These are phyloP conservation scores for Procapra przewalskii DNA, from an alignment of 2,113 vertebrate species.

Conservation along the genomic window DNA sequence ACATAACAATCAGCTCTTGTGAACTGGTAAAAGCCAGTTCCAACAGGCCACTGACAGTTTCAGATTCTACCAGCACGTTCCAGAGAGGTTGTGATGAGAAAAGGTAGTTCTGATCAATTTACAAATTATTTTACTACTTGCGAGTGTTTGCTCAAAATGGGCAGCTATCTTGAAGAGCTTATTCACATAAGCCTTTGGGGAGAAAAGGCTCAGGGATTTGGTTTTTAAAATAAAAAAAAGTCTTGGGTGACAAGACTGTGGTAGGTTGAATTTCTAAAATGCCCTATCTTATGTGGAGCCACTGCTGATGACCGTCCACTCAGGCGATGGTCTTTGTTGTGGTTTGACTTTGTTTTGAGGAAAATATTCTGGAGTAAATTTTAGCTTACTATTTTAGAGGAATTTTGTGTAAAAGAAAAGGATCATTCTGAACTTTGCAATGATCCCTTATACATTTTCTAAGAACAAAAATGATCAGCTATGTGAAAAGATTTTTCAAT, in stretches of 20 bases:
- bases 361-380: constrained; percentile 29
- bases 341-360: constrained; percentile 60
- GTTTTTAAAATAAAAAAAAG: constrained; percentile 8
- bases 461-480: not conserved
- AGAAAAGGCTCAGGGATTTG: not conserved
- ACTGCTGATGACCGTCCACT: not conserved
- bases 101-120: not conserved
- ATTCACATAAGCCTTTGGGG: not conserved
- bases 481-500: not conserved
- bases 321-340: rapidly evolving
- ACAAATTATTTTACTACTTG: not conserved
- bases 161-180: not conserved
- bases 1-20: not conserved
- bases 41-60: not conserved
- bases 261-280: not conserved
- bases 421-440: not conserved
- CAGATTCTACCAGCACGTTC: not conserved
- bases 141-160: not conserved
- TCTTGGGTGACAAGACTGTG: not conserved
- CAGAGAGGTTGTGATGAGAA: not conserved
- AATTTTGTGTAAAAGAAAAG: not conserved
- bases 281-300: not conserved
- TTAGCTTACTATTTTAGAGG: not conserved
- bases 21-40: not conserved
- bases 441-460: not conserved